phyloP scores from a whole-genome alignment of 2,888 invertebrate genomes.

The Philonicus albiceps region DNA sequence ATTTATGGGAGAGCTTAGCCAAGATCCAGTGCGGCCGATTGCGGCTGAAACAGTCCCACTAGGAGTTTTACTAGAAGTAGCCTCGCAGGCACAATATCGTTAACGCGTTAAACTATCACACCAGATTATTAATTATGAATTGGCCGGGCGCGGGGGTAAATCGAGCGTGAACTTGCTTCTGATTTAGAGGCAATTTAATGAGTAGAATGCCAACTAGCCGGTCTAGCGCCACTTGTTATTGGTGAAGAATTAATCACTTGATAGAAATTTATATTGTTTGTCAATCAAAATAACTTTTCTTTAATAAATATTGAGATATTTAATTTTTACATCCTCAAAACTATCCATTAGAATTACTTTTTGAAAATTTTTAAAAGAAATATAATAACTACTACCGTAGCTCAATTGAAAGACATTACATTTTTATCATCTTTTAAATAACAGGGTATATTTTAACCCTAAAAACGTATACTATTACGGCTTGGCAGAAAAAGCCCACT shows the following conservation, averaged over 20 bases:
- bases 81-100: conserved; percentile 18
- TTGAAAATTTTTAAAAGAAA: too few species aligned
- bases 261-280: background rate
- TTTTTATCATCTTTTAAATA: too few species aligned
- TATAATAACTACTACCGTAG: too few species aligned
- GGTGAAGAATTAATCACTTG: background rate
- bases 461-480: too few species aligned
- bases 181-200: background rate
- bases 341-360: too few species aligned
- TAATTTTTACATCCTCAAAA: too few species aligned
- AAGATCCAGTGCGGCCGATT: conserved; percentile 7
- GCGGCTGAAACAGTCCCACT: background rate
- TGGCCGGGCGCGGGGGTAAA: background rate
- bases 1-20: conserved; percentile 16
- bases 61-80: background rate
- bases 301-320: too few species aligned
- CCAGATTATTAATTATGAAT: conserved; percentile 15
- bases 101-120: conserved; percentile 1
- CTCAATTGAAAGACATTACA: too few species aligned
- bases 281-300: background rate
- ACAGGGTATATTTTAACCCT: too few species aligned
- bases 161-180: conserved; percentile 13
- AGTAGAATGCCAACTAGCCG: background rate
- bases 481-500: too few species aligned
- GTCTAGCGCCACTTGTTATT: background rate